Evolutionary conservation across 2,113 vertebrate species (phyloP), one percentile per base, ranked within the genome.

Genomic region (Sceloporus undulatus): DNA sequence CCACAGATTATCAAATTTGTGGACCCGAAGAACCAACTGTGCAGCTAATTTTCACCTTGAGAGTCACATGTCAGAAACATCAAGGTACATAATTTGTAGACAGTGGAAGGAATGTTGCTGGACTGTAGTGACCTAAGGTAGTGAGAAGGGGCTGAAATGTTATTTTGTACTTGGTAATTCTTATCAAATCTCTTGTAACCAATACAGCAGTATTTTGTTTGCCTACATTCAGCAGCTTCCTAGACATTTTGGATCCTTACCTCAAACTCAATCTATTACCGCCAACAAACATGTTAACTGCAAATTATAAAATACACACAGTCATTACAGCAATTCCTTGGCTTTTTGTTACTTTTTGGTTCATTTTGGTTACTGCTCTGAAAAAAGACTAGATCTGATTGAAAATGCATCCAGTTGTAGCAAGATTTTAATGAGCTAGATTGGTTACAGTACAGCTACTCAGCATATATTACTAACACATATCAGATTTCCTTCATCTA

Each of bases 361-460:
- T 16, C 18, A 93, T 84, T 76, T 16, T 86, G 86, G n/a, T 83
- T 90, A 70, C 42, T 91, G 85, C 87, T 79, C 18, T 23, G 8
- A 66, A 71, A 42, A 74, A 54, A 25, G 25, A 68, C 29, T 11
- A 65, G 1, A 65, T 1, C 34, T 16, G 4, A n/a, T 23, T 9
- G 6, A 71, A 71, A 21, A 29, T 9, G 7, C 66, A 68, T 27
- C 16, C 59, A 82, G 59, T 42, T 78, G 38, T n/a, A 90, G 7
- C 29, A 2, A 38, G 79, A 91, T 80, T 68, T 59, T 42, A 52
- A 92, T 23, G 79, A 78, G 56, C 87, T 29, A 19, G 4, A 4
- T 88, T 77, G 92, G 83, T 1, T 0, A 29, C 85, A 76, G 77
- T 74, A 25, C 77, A 42, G 40, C 77, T 92, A 0, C 0, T 87